Conservation (phyloP, 2,797 vertebrate genomes). For the Rousettus madagascariensis region DNA sequence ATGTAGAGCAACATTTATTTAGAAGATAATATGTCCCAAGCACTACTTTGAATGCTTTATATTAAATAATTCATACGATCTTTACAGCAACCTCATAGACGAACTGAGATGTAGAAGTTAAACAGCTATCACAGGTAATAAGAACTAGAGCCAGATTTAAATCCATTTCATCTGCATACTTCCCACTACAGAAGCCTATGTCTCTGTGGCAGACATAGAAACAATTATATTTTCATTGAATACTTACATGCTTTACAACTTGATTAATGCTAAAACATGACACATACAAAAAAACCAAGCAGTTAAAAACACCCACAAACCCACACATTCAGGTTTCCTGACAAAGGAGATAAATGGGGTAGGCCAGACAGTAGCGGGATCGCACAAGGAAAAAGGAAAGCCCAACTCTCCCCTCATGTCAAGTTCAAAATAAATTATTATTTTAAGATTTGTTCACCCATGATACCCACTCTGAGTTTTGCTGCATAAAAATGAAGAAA, state of each 20-base stretch:
- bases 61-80: background rate
- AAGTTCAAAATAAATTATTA: conserved; percentile 71
- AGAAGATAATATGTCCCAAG: background rate
- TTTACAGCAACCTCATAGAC: background rate
- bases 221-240: background rate
- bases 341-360: background rate
- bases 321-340: conserved; percentile 8
- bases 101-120: background rate
- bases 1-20: background rate
- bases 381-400: background rate
- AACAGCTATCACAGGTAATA: background rate
- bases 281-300: background rate
- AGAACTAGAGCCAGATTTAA: background rate
- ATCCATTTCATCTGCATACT: background rate
- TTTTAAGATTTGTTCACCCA: conserved; percentile 70
- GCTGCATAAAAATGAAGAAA: conserved; percentile 78
- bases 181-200: background rate
- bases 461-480: conserved; percentile 79
- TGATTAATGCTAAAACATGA: conserved; percentile 30
- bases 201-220: background rate
- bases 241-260: background rate
- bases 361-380: background rate
- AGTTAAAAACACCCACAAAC: conserved; percentile 12
- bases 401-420: background rate
- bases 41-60: background rate